These are phyloP conservation scores for Cliona cf. orientalis DNA, from an alignment of 37 sponge, comb jelly and placozoan genomes.

Conservation along the genomic window DNA sequence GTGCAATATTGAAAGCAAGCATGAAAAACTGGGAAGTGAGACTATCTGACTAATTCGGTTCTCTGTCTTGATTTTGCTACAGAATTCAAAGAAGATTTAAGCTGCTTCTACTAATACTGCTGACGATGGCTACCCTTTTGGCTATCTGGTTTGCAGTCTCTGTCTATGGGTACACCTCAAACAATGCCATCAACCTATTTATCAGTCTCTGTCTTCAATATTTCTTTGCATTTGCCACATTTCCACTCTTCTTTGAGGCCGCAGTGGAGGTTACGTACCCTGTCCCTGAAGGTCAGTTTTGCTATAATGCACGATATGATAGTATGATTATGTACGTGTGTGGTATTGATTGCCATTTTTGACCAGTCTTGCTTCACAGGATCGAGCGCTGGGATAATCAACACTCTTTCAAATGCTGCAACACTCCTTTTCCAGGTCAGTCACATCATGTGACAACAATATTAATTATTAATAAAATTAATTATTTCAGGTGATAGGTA, in stretches of 20 bases:
- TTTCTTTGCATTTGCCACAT: conserved; percentile 39
- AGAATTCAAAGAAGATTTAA: conserved; percentile 50
- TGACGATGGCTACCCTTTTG: conserved; percentile 24
- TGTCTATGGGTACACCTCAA: conserved; percentile 22
- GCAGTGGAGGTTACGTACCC: conserved; percentile 48
- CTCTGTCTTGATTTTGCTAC: neutral
- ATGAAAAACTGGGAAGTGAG: no score
- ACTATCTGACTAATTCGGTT: no score
- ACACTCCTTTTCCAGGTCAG: neutral
- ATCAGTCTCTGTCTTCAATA: conserved; percentile 11
- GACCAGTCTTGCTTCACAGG: neutral
- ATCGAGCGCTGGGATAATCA: neutral
- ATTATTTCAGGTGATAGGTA: conserved; percentile 28
- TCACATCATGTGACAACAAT: neutral
- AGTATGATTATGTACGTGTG: neutral
- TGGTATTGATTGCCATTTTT: neutral
- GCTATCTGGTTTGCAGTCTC: conserved; percentile 39
- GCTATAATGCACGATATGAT: neutral
- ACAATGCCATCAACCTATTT: conserved; percentile 32
- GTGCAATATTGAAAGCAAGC: neutral
- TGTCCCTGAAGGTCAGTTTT: conserved; percentile 39
- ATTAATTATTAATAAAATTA: neutral
- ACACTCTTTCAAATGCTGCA: neutral
- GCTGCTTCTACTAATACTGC: conserved; percentile 18
- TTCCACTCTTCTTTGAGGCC: conserved; percentile 44